Evolutionary conservation across 2,113 vertebrate genomes (phyloP).

Genomic region (Todiramphus saurophagus): DNA sequence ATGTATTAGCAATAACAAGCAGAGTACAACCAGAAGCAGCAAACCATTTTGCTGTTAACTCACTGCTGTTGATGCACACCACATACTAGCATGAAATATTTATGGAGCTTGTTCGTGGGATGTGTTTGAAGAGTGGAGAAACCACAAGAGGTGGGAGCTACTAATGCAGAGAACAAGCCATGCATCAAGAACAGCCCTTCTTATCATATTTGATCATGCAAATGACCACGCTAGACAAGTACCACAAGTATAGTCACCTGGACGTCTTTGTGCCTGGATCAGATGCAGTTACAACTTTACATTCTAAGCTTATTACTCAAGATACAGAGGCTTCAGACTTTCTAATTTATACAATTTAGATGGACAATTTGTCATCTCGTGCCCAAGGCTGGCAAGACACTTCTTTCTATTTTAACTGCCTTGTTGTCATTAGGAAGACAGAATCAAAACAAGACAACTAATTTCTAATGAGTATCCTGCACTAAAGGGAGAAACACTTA

Average conservation of each 20-base stretch:
- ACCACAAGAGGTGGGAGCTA: slow-evolving; percentile 14
- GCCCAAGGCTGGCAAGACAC: not conserved
- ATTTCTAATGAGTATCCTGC: not conserved
- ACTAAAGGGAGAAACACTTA: not conserved
- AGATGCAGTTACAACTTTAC: not conserved
- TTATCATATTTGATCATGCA: not conserved
- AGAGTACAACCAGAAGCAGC: not conserved
- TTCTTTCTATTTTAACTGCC: not conserved
- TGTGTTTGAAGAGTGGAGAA: not conserved
- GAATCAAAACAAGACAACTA: not conserved
- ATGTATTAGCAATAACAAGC: not conserved
- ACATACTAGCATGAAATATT: slow-evolving; percentile 10
- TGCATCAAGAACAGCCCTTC: not conserved
- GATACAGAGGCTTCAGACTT: not conserved
- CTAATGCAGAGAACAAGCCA: not conserved
- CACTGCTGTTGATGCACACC: not conserved
- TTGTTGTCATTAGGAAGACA: not conserved
- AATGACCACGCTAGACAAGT: not conserved
- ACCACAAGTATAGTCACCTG: not conserved
- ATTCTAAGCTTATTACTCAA: not conserved
- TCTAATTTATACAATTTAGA: not conserved
- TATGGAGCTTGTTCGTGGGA: not conserved
- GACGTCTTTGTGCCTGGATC: not conserved
- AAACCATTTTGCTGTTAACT: slow-evolving; percentile 18
- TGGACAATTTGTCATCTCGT: not conserved